Conservation (phyloP, 2,113 vertebrate species). For the Phyllopteryx taeniolatus region DNA sequence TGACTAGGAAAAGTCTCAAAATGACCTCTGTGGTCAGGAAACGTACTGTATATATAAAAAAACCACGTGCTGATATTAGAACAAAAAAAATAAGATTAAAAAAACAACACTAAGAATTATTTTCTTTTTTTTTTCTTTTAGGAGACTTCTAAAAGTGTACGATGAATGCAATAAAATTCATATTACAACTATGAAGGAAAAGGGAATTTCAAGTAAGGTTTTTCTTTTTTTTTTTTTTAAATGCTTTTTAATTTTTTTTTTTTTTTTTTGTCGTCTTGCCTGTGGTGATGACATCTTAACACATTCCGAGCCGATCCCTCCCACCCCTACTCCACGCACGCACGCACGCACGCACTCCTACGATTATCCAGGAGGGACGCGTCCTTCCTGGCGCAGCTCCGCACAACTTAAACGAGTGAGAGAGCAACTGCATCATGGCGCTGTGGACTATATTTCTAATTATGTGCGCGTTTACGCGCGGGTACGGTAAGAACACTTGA, state of each 20-base stretch:
- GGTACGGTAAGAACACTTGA: conserved; percentile 35
- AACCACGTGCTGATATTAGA: too few relatives aligned
- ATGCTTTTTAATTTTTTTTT: neutral
- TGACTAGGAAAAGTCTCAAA: too few relatives aligned
- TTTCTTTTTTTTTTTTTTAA: neutral
- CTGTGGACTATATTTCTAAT: conserved; percentile 32
- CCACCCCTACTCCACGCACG: neutral
- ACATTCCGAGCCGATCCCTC: conserved; percentile 9
- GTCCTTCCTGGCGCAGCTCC: neutral
- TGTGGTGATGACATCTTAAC: neutral
- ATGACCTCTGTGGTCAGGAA: too few relatives aligned
- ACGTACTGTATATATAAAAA: too few relatives aligned
- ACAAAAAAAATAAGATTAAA: too few relatives aligned
- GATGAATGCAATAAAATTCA: too few relatives aligned
- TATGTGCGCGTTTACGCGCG: conserved; percentile 34
- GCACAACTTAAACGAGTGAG: neutral
- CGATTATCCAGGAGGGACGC: neutral
- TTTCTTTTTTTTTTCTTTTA: too few relatives aligned
- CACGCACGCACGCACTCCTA: neutral
- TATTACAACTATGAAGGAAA: too few relatives aligned
- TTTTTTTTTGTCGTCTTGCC: neutral
- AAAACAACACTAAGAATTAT: too few relatives aligned
- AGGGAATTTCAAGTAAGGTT: too few relatives aligned
- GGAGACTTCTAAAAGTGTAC: too few relatives aligned
- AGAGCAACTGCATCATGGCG: conserved; percentile 13